Conservation (phyloP, 2,888 invertebrate genomes). For the Marronus borbonicus region DNA sequence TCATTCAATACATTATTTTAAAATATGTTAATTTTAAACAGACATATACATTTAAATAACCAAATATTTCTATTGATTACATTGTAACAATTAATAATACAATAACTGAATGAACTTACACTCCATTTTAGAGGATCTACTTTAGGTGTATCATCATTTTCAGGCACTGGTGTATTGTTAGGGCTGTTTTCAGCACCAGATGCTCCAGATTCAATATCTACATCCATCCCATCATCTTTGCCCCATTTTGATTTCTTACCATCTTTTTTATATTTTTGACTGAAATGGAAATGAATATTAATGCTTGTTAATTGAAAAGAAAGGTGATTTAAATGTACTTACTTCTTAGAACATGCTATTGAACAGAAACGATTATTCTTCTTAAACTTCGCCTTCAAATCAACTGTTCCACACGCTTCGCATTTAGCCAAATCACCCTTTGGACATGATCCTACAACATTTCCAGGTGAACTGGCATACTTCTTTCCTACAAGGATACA, state of each 20-base stretch:
- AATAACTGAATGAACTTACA: constrained; percentile 67
- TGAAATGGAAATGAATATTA: constrained; percentile 54
- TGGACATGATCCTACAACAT: constrained; percentile 69
- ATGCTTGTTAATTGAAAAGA: constrained; percentile 7
- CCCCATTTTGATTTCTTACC: constrained; percentile 66
- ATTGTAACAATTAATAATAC: not conserved
- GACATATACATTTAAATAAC: no score
- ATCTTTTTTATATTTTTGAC: constrained; percentile 64
- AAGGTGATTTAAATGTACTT: constrained; percentile 54
- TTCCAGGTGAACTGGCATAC: constrained; percentile 62
- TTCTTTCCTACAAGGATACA: constrained; percentile 72
- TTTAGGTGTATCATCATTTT: constrained; percentile 71
- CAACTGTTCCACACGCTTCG: constrained; percentile 82
- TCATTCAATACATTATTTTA: not conserved
- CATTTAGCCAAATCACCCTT: constrained; percentile 77
- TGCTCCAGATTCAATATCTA: constrained; percentile 68
- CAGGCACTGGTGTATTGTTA: constrained; percentile 65
- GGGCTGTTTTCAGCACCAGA: constrained; percentile 70
- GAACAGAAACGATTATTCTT: constrained; percentile 86
- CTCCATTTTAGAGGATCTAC: constrained; percentile 79
- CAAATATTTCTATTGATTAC: not conserved
- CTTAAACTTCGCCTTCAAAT: constrained; percentile 78
- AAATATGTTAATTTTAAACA: not conserved
- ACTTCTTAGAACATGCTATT: constrained; percentile 79
- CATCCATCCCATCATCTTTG: constrained; percentile 68